A percentile compares a stretch with the other conserved stretches of the same genome.
Evolutionary conservation across 1,140 invertebrate genomes (phyloP).

Genomic region (Drosophila cardini): DNA sequence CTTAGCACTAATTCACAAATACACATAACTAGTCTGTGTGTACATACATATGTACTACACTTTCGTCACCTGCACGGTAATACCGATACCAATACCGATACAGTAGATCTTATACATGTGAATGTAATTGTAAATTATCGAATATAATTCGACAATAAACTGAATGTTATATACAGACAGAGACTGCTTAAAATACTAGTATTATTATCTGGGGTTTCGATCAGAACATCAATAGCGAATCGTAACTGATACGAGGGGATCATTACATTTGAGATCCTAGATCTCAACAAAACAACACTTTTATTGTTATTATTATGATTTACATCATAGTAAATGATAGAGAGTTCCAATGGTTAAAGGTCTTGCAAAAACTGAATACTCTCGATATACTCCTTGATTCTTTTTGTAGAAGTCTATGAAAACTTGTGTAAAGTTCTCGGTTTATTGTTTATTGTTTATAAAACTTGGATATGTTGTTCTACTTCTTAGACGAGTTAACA

Average conservation of each 20-base stretch:
- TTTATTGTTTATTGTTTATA: background rate
- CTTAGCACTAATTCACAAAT: conserved; percentile 47
- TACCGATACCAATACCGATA: too few relatives aligned
- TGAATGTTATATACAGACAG: conserved; percentile 24
- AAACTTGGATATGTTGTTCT: conserved; percentile 15
- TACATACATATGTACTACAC: background rate
- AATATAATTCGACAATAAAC: conserved; percentile 10
- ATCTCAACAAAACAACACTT: background rate
- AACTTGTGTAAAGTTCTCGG: background rate
- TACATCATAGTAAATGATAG: conserved; percentile 16
- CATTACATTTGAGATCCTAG: background rate
- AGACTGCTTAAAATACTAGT: conserved; percentile 14
- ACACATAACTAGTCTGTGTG: conserved; percentile 29
- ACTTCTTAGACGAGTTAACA: conserved; percentile 5
- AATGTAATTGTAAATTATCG: conserved; percentile 8
- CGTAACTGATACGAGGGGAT: conserved; percentile 3
- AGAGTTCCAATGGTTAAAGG: background rate
- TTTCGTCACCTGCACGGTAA: too few relatives aligned
- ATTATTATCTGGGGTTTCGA: conserved; percentile 9
- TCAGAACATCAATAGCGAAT: conserved; percentile 1
- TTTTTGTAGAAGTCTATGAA: background rate
- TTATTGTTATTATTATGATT: conserved; percentile 1
- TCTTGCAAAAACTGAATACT: background rate
- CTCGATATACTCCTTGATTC: background rate
- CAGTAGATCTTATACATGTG: background rate